These are phyloP conservation scores for Coenobita brevimanus DNA, from an alignment of 1,140 invertebrate species.

Conservation along the genomic window DNA sequence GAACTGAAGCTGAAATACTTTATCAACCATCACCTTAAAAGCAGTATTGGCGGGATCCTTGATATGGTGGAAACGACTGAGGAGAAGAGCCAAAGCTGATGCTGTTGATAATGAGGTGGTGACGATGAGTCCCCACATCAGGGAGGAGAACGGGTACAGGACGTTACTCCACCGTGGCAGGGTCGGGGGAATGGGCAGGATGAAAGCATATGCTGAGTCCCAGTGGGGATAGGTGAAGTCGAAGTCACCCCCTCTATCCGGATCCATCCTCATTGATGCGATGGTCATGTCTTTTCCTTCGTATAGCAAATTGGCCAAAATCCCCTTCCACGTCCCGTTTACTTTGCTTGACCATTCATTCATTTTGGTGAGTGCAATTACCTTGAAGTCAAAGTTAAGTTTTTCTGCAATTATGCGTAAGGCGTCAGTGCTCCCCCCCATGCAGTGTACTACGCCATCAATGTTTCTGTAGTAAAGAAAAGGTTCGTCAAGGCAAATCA, in stretches of 20 bases:
- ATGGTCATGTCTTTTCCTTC: slow-evolving; percentile 8
- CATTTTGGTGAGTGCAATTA: too few species aligned
- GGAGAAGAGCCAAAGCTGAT: too few species aligned
- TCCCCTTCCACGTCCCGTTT: slow-evolving; percentile 42
- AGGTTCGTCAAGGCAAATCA: slow-evolving; percentile 33
- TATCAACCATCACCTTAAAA: too few species aligned
- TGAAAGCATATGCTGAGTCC: slow-evolving; percentile 5
- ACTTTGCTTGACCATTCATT: slow-evolving; percentile 17
- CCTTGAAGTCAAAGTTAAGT: neutral
- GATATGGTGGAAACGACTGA: too few species aligned
- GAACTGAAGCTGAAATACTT: too few species aligned
- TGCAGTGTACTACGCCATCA: neutral
- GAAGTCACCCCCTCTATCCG: slow-evolving; percentile 27
- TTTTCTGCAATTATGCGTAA: slow-evolving; percentile 25
- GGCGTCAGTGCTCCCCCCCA: slow-evolving; percentile 6
- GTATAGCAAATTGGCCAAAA: slow-evolving; percentile 22
- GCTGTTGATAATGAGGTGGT: too few species aligned
- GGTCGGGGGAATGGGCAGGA: slow-evolving; percentile 24
- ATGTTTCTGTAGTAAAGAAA: slow-evolving; percentile 14
- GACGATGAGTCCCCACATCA: too few species aligned
- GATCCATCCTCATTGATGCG: neutral
- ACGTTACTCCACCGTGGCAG: neutral
- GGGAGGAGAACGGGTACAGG: too few species aligned
- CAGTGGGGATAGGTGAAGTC: slow-evolving; percentile 34
- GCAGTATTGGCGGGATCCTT: too few species aligned